Conservation (phyloP, 2,797 vertebrate genomes). For the Astyanax mexicanus region DNA sequence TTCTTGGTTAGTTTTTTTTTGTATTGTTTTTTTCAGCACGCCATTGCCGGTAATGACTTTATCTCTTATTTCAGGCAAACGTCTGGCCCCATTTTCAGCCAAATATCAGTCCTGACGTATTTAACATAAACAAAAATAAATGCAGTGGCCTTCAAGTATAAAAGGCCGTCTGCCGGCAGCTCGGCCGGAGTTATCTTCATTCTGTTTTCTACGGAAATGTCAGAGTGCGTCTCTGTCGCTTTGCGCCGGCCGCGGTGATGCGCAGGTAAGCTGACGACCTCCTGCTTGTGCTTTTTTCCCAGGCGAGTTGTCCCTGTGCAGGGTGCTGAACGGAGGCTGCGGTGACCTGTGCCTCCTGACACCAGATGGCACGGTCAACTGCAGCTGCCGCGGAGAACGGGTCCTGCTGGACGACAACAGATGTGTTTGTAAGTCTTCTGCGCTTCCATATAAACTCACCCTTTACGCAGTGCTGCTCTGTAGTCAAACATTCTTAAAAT, state of each 20-base stretch:
- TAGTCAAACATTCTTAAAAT: slow-evolving; percentile 8
- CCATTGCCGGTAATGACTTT: neutral
- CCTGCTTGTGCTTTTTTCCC: slow-evolving; percentile 43
- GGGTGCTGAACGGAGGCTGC: slow-evolving; percentile 92
- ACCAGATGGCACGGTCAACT: slow-evolving; percentile 90
- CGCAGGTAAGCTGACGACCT: neutral
- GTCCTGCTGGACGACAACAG: slow-evolving; percentile 93
- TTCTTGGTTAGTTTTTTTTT: neutral
- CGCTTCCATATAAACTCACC: neutral
- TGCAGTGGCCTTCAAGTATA: slow-evolving; percentile 3
- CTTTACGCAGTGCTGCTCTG: neutral
- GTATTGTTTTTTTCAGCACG: too few species aligned
- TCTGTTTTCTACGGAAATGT: slow-evolving; percentile 11
- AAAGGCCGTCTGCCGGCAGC: neutral
- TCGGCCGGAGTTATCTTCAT: slow-evolving; percentile 6
- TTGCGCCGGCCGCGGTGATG: neutral
- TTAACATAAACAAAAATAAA: slow-evolving; percentile 23
- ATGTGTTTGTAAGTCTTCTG: slow-evolving; percentile 94
- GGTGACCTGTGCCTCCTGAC: slow-evolving; percentile 95
- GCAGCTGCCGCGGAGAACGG: slow-evolving; percentile 93
- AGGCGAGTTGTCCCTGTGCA: slow-evolving; percentile 96
- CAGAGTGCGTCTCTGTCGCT: neutral
- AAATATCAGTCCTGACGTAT: slow-evolving; percentile 6
- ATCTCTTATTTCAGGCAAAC: neutral
- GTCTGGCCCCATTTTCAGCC: neutral